Evolutionary conservation across 2,797 vertebrate genomes (phyloP), one percentile per base, ranked within the genome.

Genomic region (Brachymystax lenok): DNA sequence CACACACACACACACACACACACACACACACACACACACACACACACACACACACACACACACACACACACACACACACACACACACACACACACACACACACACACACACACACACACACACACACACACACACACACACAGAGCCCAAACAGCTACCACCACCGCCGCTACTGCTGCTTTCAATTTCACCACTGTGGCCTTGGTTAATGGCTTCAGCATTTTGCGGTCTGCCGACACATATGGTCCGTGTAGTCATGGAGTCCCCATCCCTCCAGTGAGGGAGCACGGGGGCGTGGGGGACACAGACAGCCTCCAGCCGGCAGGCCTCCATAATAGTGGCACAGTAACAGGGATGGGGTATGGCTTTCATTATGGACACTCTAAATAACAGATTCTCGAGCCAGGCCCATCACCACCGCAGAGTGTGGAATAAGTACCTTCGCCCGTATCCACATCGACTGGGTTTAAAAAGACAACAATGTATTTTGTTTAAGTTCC

Each of bases 211-310:
- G 90, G 91, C 88, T 92, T 88, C 84, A 87, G 87, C 77, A 35
- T 90, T 92, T 92, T 92, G 92, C 82, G 88, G 92, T 93, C 86
- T 86, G 88, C 88, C 82, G 85, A 87, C 90, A 89, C 93, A 93
- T 88, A 91, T 93, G 93, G 91, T 90, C 85, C 64, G 78, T 89
- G 89, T 90, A 89, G 89, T 82, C 77, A 80, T 86, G 84, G 70
- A 70, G 78, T 83, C 75, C 83, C 46, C 54, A 59, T 82, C 78
- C 33, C 50, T 33, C 13, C 21, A 74, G 68, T 81, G 77, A 84
- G 82, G n/a, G 40, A 33, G 76, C 73, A 88, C 40, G 63, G 81
- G 84, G 83, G 77, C 59, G 17, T 33, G 86, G 69, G 67, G 69
- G 46, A 54, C 5, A 91, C 83, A 82, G 28, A 77, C 81, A 83